Conservation (phyloP, 30 jellyfish, hydroid and myxozoan species). For the Hydractinia symbiolongicarpus region DNA sequence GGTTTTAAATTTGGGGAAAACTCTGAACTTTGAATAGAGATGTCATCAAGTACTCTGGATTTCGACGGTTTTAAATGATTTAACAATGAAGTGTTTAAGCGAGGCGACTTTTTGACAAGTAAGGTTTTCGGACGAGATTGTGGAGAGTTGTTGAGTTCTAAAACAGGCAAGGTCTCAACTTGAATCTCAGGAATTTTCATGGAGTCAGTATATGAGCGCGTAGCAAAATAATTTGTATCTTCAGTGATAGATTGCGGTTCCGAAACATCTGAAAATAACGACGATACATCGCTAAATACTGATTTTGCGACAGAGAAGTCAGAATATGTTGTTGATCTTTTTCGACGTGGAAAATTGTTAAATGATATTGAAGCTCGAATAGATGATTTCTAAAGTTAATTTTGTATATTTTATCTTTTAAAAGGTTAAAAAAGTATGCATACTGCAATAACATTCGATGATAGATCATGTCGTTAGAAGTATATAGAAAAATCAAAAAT, state of each 20-base stretch:
- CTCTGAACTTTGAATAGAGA: not conserved
- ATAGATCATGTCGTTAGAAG: too few species aligned
- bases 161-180: not conserved
- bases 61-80: not conserved
- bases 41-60: constrained; percentile 7
- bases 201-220: not conserved
- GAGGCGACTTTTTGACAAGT: too few species aligned
- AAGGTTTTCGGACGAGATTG: constrained; percentile 7
- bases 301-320: not conserved
- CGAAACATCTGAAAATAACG: not conserved
- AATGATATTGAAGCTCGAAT: too few species aligned
- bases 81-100: not conserved
- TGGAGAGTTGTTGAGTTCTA: not conserved
- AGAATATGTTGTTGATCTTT: not conserved
- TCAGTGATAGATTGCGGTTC: not conserved
- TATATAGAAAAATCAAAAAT: too few species aligned
- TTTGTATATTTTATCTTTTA: too few species aligned
- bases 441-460: too few species aligned
- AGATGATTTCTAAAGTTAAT: too few species aligned
- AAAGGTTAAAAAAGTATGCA: too few species aligned
- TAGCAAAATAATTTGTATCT: too few species aligned
- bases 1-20: not conserved
- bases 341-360: not conserved
- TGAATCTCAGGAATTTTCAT: not conserved
- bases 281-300: constrained; percentile 7